A percentile compares a stretch with the other conserved stretches of the same genome.
These are phyloP conservation scores for Chelonia mydas DNA, from an alignment of 2,797 vertebrate genomes.

Conservation along the genomic window DNA sequence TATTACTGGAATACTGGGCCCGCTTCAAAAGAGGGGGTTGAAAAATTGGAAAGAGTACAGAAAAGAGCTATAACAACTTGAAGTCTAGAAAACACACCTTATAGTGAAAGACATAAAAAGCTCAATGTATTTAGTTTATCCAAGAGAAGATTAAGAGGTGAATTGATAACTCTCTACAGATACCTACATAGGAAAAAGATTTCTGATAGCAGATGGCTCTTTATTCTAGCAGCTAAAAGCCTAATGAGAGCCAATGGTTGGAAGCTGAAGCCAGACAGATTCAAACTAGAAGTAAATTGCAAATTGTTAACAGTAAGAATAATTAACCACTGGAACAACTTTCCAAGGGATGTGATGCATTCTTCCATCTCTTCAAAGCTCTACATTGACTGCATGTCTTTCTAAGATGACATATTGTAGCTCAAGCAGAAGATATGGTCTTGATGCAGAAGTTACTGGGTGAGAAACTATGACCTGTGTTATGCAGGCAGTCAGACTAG, in stretches of 20 bases:
- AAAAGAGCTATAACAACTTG: not conserved
- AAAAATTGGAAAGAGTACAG: not conserved
- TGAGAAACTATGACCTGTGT: not conserved
- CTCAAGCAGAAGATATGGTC: not conserved
- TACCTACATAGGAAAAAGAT: not conserved
- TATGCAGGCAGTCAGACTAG: not conserved
- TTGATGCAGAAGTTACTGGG: not conserved
- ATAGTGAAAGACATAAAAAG: not conserved
- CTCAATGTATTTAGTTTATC: not conserved
- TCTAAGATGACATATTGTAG: not conserved
- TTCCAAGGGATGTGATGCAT: not conserved
- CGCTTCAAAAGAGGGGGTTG: not conserved
- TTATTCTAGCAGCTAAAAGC: conserved; percentile 2
- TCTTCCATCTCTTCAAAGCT: not conserved
- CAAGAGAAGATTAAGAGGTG: not conserved
- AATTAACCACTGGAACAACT: not conserved
- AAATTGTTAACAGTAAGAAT: not conserved
- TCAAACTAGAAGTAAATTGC: conserved; percentile 16
- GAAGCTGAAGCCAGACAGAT: not conserved
- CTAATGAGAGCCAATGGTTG: not conserved
- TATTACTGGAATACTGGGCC: not conserved
- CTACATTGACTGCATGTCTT: not conserved
- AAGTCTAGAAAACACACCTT: not conserved
- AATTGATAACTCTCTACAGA: not conserved
- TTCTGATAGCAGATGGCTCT: not conserved